Evolutionary conservation across 2,113 vertebrate species (phyloP).

Genomic region (Empidonax traillii): DNA sequence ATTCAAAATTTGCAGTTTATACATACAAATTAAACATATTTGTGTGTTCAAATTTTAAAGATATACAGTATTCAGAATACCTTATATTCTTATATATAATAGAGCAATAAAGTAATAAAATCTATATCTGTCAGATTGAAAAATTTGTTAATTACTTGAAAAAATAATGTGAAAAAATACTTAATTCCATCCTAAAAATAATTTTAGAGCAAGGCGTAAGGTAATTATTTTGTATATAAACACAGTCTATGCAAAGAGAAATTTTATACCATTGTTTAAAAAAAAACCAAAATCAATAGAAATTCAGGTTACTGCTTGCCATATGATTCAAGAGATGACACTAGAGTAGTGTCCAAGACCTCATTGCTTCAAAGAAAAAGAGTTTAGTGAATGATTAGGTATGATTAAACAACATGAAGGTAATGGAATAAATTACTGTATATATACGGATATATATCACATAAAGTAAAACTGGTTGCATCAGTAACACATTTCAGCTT

Average conservation of each 20-base stretch:
- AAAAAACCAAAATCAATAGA: background rate
- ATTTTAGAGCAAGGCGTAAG: conserved; percentile 5
- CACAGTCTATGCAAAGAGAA: background rate
- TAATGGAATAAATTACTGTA: background rate
- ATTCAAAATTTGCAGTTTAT: background rate
- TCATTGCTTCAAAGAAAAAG: background rate
- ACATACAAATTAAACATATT: background rate
- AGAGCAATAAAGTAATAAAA: background rate
- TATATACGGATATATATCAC: background rate
- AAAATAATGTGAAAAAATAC: background rate
- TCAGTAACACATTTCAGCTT: background rate
- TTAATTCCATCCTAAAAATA: background rate
- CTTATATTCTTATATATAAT: background rate
- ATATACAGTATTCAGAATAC: background rate
- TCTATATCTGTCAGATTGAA: background rate
- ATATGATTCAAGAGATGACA: background rate
- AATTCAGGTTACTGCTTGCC: background rate
- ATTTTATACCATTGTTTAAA: background rate
- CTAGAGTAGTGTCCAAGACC: background rate
- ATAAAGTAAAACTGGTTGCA: background rate
- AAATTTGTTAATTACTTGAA: conserved; percentile 13
- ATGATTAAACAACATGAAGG: background rate
- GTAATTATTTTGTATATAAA: background rate
- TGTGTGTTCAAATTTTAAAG: background rate
- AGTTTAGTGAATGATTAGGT: background rate